Evolutionary conservation across 2,113 vertebrate genomes (phyloP), one percentile per base, ranked within the genome.

Genomic region (Urocolius indicus): DNA sequence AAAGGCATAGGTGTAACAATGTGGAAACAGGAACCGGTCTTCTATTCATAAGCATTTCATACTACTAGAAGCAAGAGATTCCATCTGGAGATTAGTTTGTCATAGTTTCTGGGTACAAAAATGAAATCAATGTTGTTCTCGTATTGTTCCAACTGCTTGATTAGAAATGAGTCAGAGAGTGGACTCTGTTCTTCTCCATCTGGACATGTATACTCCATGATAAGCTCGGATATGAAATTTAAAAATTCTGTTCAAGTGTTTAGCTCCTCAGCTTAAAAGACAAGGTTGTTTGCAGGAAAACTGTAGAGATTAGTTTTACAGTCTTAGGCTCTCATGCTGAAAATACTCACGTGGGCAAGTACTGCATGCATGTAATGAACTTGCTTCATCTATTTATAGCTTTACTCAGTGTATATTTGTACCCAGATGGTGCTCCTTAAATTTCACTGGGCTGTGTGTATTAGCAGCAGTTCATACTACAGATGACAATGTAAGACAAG

Each of bases 1-100:
- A 5, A 10, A 10, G 57, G 43, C 24, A 71, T 12, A 90, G 79
- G 75, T 79, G 71, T 85, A 46, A 54, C 30, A 61, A 57, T 93
- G 36, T 4, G 29, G 16, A 30, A n/a, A 68, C 30, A 45, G 16
- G 62, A 65, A 29, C 83, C 76, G 65, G 52, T 41, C 66, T 62
- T 75, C n/a, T 68, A 22, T 74, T 79, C 69, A 55, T 77, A 48
- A 84, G 80, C 38, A 48, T 78, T 92, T 78, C 66, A 59, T 61
- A 88, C 45, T 77, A 63, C 66, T 82, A 36, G 72, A 61, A 90
- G 59, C 30, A 65, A 69, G 78, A 65, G 59, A 54, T 84, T 87
- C 91, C 86, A 95, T 96, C 59, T 94, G 88, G 86, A 89, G 84
- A 77, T 62, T 63, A 74, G 32, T 89, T 90, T 84, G 46, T 89